These are phyloP conservation scores for Chymomyza procnemis DNA, from an alignment of 2,888 invertebrate genomes.

Conservation along the genomic window DNA sequence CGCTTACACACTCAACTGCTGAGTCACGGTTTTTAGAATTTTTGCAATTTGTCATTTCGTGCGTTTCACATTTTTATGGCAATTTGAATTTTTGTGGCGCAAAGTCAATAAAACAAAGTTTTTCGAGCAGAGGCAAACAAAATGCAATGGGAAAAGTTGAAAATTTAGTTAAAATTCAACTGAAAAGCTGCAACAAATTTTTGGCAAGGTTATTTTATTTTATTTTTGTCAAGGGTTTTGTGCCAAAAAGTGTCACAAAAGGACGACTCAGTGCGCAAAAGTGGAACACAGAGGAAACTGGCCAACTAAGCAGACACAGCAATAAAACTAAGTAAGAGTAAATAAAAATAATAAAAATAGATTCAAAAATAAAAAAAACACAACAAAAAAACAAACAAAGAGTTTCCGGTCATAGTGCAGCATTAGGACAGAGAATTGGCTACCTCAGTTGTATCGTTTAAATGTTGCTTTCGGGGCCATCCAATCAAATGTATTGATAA, in stretches of 20 bases:
- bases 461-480: not conserved
- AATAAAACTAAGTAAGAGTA: slow-evolving; percentile 7
- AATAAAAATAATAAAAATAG: not conserved
- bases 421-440: not conserved
- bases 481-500: slow-evolving; percentile 43
- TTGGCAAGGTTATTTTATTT: slow-evolving; percentile 33
- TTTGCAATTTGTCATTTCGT: slow-evolving; percentile 62
- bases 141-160: slow-evolving; percentile 24
- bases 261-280: slow-evolving; percentile 31
- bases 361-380: not conserved
- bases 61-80: slow-evolving; percentile 42
- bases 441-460: not conserved
- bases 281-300: slow-evolving; percentile 22
- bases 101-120: slow-evolving; percentile 59
- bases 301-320: slow-evolving; percentile 7
- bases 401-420: not conserved
- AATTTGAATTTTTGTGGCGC: slow-evolving; percentile 42
- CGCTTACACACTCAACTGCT: not conserved
- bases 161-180: slow-evolving; percentile 37
- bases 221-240: not conserved
- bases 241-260: slow-evolving; percentile 35
- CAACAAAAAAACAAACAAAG: not conserved
- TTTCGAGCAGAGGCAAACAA: slow-evolving; percentile 19
- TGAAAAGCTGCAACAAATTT: slow-evolving; percentile 42
- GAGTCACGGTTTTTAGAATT: slow-evolving; percentile 28